phyloP scores from a whole-genome alignment of 2,797 vertebrate genomes.

The Garrulus glandarius region DNA sequence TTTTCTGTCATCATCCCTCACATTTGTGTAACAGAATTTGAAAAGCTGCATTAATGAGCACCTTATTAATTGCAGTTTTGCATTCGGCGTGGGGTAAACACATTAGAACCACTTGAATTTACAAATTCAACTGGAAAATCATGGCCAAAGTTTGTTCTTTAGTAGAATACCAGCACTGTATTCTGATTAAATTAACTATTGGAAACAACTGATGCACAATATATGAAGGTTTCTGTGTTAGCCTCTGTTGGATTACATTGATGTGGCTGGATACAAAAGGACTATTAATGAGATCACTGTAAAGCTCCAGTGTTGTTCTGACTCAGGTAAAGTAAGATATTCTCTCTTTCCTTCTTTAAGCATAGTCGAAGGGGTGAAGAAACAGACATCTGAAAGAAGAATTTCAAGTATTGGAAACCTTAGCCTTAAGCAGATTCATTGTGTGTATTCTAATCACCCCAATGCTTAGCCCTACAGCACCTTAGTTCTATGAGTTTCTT shows the following conservation, averaged over 20 bases:
- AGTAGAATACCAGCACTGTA: background rate
- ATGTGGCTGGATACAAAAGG: background rate
- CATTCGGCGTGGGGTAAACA: background rate
- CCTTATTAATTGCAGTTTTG: background rate
- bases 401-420: background rate
- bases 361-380: background rate
- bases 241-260: background rate
- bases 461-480: rapidly evolving
- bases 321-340: background rate
- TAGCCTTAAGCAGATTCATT: background rate
- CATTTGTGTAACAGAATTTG: background rate
- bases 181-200: background rate
- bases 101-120: background rate
- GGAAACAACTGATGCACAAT: background rate
- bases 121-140: background rate
- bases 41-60: background rate
- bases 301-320: background rate
- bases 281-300: background rate
- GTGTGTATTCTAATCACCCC: background rate
- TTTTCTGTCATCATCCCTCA: background rate
- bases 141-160: background rate
- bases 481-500: background rate
- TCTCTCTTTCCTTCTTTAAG: background rate
- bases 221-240: background rate
- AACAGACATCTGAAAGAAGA: background rate